Conservation (phyloP, 2,888 invertebrate species). For the Pheosia tremula region DNA sequence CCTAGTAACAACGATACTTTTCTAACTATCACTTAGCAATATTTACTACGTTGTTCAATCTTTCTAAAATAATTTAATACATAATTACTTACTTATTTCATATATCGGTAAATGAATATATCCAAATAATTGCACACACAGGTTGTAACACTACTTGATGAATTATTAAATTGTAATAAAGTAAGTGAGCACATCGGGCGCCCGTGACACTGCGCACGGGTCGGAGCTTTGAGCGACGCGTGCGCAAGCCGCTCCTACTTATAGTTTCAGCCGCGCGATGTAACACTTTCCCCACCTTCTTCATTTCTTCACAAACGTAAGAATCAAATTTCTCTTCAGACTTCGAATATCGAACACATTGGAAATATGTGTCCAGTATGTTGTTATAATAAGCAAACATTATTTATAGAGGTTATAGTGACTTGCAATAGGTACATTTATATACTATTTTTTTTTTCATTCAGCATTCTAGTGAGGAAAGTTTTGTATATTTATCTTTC, state of each 20-base stretch:
- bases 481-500: too few relatives aligned
- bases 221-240: slow-evolving; percentile 65
- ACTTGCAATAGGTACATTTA: too few relatives aligned
- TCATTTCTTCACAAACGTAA: slow-evolving; percentile 53
- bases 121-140: slow-evolving; percentile 7
- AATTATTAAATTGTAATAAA: slow-evolving; percentile 12
- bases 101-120: not conserved
- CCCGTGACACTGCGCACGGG: slow-evolving; percentile 56
- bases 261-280: slow-evolving; percentile 69
- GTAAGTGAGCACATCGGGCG: slow-evolving; percentile 33
- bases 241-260: slow-evolving; percentile 66
- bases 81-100: slow-evolving; percentile 2
- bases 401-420: too few relatives aligned
- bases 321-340: slow-evolving; percentile 52
- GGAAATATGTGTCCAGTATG: not conserved
- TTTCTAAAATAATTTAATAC: too few relatives aligned
- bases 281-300: slow-evolving; percentile 78
- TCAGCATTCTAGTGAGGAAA: too few relatives aligned
- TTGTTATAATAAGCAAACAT: not conserved
- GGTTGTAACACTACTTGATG: slow-evolving; percentile 33
- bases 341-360: slow-evolving; percentile 24
- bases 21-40: too few relatives aligned
- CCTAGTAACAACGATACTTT: too few relatives aligned
- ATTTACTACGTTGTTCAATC: too few relatives aligned
- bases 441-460: too few relatives aligned